Conservation (phyloP, 1,140 invertebrate genomes). For the Oedothorax gibbosus region DNA sequence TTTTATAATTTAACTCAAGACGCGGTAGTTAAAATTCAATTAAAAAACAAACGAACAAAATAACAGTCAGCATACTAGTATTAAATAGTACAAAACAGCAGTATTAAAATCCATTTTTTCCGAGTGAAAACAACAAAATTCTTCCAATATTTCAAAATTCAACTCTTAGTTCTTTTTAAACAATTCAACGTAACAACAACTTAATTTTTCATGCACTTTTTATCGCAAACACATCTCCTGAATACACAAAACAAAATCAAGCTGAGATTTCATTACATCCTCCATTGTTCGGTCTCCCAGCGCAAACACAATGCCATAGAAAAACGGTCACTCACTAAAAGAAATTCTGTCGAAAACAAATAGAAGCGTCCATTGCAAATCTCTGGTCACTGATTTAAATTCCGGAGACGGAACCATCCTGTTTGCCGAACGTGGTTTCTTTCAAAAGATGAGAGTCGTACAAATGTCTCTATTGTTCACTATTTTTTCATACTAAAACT, state of each 20-base stretch:
- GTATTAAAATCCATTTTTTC: no score
- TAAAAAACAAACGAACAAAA: no score
- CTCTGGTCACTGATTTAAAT: slow-evolving; percentile 22
- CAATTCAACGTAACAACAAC: no score
- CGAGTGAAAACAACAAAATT: no score
- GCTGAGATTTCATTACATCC: background rate
- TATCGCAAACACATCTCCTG: no score
- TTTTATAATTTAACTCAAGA: no score
- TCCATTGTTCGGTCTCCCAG: background rate
- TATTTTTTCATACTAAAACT: slow-evolving; percentile 2
- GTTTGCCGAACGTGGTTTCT: slow-evolving; percentile 44
- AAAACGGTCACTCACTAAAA: background rate
- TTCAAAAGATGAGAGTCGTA: slow-evolving; percentile 34
- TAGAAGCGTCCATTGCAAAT: background rate
- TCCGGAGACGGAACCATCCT: slow-evolving; percentile 9
- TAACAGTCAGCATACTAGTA: no score
- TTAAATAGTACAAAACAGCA: no score
- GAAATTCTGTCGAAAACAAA: background rate
- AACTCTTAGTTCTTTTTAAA: no score
- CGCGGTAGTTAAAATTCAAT: no score
- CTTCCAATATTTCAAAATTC: no score
- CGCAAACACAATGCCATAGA: background rate
- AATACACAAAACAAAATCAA: background rate
- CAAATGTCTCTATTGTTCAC: slow-evolving; percentile 54
- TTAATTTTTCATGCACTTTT: no score